These are phyloP conservation scores for Zaprionus taronus DNA, from an alignment of 1,140 invertebrate species.

Conservation along the genomic window DNA sequence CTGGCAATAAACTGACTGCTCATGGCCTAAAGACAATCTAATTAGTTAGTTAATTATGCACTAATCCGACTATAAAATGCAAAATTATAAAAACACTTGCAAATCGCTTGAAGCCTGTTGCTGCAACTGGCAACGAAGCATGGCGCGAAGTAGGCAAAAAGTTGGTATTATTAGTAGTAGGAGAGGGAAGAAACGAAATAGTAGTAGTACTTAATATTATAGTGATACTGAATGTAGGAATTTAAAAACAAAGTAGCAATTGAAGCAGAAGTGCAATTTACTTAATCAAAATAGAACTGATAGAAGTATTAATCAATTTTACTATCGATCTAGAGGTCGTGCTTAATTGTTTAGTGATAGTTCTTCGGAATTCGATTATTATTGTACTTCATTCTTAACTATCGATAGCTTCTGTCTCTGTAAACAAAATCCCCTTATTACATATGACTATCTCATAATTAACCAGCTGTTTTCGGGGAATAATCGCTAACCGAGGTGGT, in stretches of 20 bases:
- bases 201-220: not conserved
- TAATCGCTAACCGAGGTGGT: not conserved
- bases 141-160: constrained; percentile 5
- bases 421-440: not conserved
- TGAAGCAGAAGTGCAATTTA: not conserved
- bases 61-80: constrained; percentile 27
- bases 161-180: not conserved
- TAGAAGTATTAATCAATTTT: too few relatives aligned
- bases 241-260: not conserved
- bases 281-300: too few relatives aligned
- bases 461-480: not conserved
- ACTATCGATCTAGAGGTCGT: too few relatives aligned
- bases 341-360: too few relatives aligned
- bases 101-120: constrained; percentile 17
- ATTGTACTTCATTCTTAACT: too few relatives aligned
- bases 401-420: too few relatives aligned
- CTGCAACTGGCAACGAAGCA: constrained; percentile 32
- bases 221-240: not conserved
- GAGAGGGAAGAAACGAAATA: not conserved
- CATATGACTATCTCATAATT: not conserved
- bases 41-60: constrained; percentile 36
- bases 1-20: constrained; percentile 1
- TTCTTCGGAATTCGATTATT: too few relatives aligned
- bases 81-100: constrained; percentile 27
- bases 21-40: constrained; percentile 16